Evolutionary conservation across 2,888 invertebrate species (phyloP), one percentile per base, ranked within the genome.

Genomic region (Proisotoma minuta): DNA sequence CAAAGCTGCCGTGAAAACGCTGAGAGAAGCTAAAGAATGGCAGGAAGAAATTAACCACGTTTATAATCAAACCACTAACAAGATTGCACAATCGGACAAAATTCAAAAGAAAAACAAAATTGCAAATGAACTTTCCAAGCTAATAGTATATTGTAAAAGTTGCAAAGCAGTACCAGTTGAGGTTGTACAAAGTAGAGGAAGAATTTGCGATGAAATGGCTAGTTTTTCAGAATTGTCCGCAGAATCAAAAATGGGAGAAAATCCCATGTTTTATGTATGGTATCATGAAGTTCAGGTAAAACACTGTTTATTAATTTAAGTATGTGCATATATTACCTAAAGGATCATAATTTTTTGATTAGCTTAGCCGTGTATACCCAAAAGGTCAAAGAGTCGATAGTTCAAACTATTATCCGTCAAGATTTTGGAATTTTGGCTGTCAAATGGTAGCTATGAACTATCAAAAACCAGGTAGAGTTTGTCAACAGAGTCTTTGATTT

Each of bases 391-490:
- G 98, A 50, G 86, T 98, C 59, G 96, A 98, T 76, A 99, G 98
- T 0, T 94, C 96, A 0, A 99, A 99, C 80, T 98, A 95, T 78
- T 91, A 90, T 80, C 98, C 98, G 0, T 83, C 91, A 3, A 86
- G 89, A 1, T 88, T 96, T 80, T 99, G 98, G 98, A 95, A 94
- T 77, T 84, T 86, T 15, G 98, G 97, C 1, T 91, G 90, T 50
- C 98, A 99, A 79, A 92, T 99, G 94, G 91, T 94, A 0, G 97
- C 98, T 0, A 80, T 99, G 2, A 99, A 99, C 79, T 99, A 94
- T 78, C 98, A 99, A 78, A 98, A 98, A 0, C 81, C 83, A 63
- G 81, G 80, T 81, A 63, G 58, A 34, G 23, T 10, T 58, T n/a
- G 2, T 18, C 10, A 18, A n/a, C 23, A 29, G 29, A 48, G 34